Evolutionary conservation across 2,113 vertebrate genomes (phyloP).

Genomic region (Neogale vison): DNA sequence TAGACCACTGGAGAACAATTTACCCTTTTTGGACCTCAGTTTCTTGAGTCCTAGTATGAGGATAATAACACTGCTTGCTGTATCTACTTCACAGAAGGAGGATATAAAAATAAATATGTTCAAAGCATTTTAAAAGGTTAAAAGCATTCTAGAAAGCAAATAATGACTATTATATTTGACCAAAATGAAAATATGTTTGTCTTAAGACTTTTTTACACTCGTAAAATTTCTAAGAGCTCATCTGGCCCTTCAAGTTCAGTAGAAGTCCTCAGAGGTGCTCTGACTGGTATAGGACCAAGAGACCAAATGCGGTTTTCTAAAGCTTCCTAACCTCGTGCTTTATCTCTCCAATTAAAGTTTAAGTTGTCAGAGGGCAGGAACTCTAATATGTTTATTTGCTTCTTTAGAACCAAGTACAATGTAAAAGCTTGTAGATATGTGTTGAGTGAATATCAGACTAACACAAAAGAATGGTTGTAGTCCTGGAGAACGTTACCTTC

Average conservation of each 20-base stretch:
- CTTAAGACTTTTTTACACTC: neutral
- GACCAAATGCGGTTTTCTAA: neutral
- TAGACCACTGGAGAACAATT: neutral
- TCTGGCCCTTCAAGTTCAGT: neutral
- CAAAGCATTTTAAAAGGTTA: neutral
- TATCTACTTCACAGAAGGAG: neutral
- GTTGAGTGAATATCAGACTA: neutral
- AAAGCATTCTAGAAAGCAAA: neutral
- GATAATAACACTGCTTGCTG: neutral
- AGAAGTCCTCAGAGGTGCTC: neutral
- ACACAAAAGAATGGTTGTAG: neutral
- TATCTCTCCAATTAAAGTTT: neutral
- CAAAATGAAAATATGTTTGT: neutral
- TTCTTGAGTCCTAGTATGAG: neutral
- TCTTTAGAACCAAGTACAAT: neutral
- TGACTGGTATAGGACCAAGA: neutral
- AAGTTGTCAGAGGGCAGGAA: too few relatives aligned
- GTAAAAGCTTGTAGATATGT: neutral
- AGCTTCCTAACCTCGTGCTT: neutral
- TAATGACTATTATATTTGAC: neutral
- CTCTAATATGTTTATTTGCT: neutral
- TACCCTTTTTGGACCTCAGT: neutral
- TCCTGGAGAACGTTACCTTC: neutral
- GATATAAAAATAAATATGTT: neutral
- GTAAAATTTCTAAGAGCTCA: neutral